Conservation (phyloP, 2,113 vertebrate species). For the Setophaga kirtlandii region DNA sequence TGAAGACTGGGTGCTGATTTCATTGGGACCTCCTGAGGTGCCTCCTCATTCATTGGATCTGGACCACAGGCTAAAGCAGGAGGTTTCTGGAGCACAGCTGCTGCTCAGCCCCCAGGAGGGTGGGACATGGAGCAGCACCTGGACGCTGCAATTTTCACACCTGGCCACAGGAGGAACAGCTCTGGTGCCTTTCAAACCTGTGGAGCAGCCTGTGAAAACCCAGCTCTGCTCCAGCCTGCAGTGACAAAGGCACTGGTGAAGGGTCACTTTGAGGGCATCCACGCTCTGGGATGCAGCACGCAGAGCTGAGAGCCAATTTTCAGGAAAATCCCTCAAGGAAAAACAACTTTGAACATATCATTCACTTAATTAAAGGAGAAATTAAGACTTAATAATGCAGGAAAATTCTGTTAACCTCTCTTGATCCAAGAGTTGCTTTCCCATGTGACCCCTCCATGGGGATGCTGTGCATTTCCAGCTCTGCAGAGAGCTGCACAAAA, state of each 20-base stretch:
- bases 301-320: constrained; percentile 68
- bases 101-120: neutral
- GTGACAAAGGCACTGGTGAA: neutral
- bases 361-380: constrained; percentile 76
- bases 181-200: neutral
- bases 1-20: neutral
- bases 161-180: neutral
- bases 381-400: constrained; percentile 79
- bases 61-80: neutral
- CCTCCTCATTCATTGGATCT: neutral
- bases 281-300: neutral
- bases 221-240: neutral
- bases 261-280: constrained; percentile 19
- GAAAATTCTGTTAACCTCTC: constrained; percentile 79
- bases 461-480: constrained; percentile 35
- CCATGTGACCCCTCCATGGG: constrained; percentile 23
- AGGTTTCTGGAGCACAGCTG: neutral
- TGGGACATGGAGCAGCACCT: neutral
- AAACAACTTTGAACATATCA: constrained; percentile 59
- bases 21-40: neutral
- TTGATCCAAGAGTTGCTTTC: constrained; percentile 62
- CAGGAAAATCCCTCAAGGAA: constrained; percentile 72
- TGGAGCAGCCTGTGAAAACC: neutral
- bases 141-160: neutral
- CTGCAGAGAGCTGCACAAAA: neutral